These are phyloP conservation scores for Dichetophora obliterata DNA, from an alignment of 2,888 invertebrate species.

Conservation along the genomic window DNA sequence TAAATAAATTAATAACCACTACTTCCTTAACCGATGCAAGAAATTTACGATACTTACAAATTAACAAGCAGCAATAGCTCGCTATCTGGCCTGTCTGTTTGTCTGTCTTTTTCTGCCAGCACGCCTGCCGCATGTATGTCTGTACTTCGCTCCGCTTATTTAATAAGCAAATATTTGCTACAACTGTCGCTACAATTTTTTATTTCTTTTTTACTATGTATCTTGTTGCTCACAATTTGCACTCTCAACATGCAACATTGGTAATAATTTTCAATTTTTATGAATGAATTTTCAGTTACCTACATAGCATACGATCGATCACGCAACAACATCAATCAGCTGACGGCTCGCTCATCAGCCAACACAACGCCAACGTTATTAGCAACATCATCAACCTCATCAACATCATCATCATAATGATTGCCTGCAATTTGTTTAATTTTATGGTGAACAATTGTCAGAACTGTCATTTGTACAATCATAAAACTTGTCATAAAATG, in stretches of 20 bases:
- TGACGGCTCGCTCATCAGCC: neutral
- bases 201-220: neutral
- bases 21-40: slow-evolving; percentile 20
- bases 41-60: neutral
- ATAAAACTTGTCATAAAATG: neutral
- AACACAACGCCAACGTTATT: neutral
- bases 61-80: neutral
- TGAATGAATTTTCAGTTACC: neutral
- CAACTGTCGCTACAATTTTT: neutral
- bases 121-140: neutral
- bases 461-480: slow-evolving; percentile 12
- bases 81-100: neutral
- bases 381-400: slow-evolving; percentile 3
- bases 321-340: slow-evolving; percentile 27
- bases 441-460: slow-evolving; percentile 19
- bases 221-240: neutral
- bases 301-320: slow-evolving; percentile 4
- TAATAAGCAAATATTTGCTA: slow-evolving; percentile 60
- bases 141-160: slow-evolving; percentile 47
- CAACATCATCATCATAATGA: neutral
- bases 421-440: slow-evolving; percentile 15
- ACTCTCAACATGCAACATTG: neutral
- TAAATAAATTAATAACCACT: slow-evolving; percentile 24
- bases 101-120: slow-evolving; percentile 13
- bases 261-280: neutral